Conservation (phyloP, 2,797 vertebrate species). For the Remorina albescens region DNA sequence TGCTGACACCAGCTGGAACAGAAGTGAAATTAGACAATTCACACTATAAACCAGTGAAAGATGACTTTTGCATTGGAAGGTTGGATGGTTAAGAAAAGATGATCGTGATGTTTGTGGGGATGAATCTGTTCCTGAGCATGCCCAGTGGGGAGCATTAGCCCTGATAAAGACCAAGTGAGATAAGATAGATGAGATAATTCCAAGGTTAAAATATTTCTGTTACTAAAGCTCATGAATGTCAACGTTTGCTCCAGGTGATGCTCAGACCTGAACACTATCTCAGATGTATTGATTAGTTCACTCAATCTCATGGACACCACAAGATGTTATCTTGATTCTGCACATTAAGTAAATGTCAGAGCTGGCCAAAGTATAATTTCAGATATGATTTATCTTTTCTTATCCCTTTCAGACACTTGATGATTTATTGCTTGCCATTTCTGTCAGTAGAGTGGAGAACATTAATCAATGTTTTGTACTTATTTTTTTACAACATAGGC, state of each 20-base stretch:
- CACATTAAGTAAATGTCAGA: slow-evolving; percentile 48
- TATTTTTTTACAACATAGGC: slow-evolving; percentile 33
- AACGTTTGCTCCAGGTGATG: not conserved
- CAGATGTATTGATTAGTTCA: slow-evolving; percentile 32
- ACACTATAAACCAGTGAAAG: not conserved
- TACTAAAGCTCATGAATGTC: slow-evolving; percentile 1
- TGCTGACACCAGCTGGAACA: not conserved
- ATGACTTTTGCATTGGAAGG: not conserved
- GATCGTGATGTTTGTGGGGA: not conserved
- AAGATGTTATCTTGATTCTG: slow-evolving; percentile 38
- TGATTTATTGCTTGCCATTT: slow-evolving; percentile 54
- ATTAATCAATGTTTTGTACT: slow-evolving; percentile 60
- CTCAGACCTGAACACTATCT: not conserved
- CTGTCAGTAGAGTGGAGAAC: slow-evolving; percentile 33
- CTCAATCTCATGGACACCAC: slow-evolving; percentile 10
- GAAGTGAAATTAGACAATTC: not conserved
- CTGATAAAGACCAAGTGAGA: not conserved
- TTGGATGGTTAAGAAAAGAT: not conserved
- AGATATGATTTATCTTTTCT: slow-evolving; percentile 53
- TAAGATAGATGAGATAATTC: too few relatives aligned
- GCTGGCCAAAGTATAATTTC: slow-evolving; percentile 42
- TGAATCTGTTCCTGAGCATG: not conserved
- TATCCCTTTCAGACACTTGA: slow-evolving; percentile 43
- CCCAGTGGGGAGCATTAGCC: not conserved
- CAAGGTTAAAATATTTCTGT: slow-evolving; percentile 15